Conservation (phyloP, 2,797 vertebrate species). For the Antrozous pallidus region DNA sequence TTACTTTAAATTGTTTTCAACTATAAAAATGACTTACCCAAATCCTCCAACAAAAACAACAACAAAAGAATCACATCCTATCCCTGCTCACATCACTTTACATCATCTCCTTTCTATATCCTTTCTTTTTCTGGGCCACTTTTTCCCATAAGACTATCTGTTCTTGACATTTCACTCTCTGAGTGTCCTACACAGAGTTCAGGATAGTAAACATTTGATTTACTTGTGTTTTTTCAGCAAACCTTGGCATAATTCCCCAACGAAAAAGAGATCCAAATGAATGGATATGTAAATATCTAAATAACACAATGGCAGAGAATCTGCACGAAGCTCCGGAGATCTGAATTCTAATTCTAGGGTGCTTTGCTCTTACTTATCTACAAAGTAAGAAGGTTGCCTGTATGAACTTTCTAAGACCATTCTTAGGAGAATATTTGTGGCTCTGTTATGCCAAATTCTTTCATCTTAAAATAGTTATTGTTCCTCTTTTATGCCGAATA, state of each 20-base stretch:
- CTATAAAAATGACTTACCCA: not conserved
- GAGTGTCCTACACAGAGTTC: not conserved
- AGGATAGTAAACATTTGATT: not conserved
- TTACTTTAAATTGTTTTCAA: not conserved
- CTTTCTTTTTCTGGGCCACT: not conserved
- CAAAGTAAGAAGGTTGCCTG: not conserved
- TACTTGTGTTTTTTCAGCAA: not conserved
- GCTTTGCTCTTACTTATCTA: not conserved
- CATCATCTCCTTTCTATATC: not conserved
- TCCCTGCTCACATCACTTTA: not conserved
- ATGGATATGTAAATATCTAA: not conserved
- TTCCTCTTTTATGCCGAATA: not conserved
- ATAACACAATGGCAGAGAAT: not conserved
- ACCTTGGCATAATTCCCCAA: not conserved
- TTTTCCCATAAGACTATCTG: not conserved
- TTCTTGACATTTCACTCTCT: not conserved
- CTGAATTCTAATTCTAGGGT: not conserved
- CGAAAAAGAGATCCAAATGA: not conserved
- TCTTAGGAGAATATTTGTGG: not conserved
- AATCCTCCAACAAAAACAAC: not conserved
- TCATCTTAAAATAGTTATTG: not conserved
- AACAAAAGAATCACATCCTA: not conserved
- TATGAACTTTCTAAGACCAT: not conserved
- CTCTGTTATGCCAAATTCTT: not conserved
- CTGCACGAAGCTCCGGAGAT: not conserved